Evolutionary conservation across 2,888 invertebrate genomes (phyloP), one percentile per base, ranked within the genome.

Genomic region (Hydraecia micacea): DNA sequence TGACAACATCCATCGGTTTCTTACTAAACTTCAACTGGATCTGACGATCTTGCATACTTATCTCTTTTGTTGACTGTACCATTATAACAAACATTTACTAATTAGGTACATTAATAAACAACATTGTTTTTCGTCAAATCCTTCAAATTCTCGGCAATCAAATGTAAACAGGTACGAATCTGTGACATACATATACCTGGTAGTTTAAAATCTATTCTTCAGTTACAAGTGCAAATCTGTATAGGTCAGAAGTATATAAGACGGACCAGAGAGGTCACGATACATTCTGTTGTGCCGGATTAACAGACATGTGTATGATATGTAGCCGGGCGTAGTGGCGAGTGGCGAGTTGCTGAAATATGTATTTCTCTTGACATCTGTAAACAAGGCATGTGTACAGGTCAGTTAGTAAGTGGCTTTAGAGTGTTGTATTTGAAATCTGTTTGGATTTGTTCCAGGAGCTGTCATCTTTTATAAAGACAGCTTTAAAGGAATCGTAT

Each of bases 311-410:
- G 65, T 66, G 69, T 85, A 73, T 81, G 67, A 81, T 58, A 67
- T 81, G 81, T 85, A 63, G 67, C 62, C 62, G 62, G 32, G 71
- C 46, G 55, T 49, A 52, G 62, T 52, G 62, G 66, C 28, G 52
- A 55, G 69, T 62, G 65, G 73, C n/a, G 55, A 82, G 81, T 80
- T 70, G 36, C 62, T 85, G 85, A 85, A 85, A 85, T 85, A 75
- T 83, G 58, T 83, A 85, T 81, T 73, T 80, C 73, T 73, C 58
- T 63, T 81, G 75, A 71, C 52, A 85, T 85, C 75, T 75, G 81
- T 68, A 71, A 85, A 75, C 75, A 72, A 72, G 72, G 49, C 52
- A 52, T 69, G 39, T 42, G n/a, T n/a, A 49, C 18, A 62, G 55
- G 68, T 49, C 80, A 80, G 55, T 55, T 55, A n/a, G 66, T 73